Conservation (phyloP, 2,797 vertebrate genomes). For the Manis crassicaudata region DNA sequence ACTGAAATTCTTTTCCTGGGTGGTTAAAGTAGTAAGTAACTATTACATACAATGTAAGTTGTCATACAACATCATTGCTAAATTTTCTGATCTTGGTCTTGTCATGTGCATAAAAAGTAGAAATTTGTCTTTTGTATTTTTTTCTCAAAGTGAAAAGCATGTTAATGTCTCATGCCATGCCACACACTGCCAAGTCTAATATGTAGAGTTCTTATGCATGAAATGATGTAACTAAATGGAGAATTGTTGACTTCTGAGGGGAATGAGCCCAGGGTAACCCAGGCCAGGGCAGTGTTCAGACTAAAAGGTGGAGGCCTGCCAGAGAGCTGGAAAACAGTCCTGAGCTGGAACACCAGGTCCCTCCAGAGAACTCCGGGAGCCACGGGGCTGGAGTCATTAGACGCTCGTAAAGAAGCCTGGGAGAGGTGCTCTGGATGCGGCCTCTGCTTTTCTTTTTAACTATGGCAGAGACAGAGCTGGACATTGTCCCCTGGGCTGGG, state of each 20-base stretch:
- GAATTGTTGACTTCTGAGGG: conserved; percentile 60
- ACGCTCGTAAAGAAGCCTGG: background rate
- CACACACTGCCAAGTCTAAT: background rate
- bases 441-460: background rate
- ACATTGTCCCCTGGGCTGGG: background rate
- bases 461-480: background rate
- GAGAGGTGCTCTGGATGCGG: background rate
- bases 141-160: background rate
- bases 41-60: background rate
- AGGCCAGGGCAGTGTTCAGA: background rate
- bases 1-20: background rate
- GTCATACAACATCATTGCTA: rapidly evolving
- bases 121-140: background rate
- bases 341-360: background rate
- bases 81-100: background rate
- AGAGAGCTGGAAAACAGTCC: background rate
- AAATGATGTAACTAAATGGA: conserved; percentile 32
- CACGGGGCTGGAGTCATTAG: background rate
- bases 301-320: conserved; percentile 5
- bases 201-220: background rate
- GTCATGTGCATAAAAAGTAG: background rate
- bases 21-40: background rate
- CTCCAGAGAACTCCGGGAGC: background rate
- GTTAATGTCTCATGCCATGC: rapidly evolving
- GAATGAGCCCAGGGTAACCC: background rate